These are phyloP conservation scores for Hippopotamyrus pictus DNA, from an alignment of 2,797 vertebrate genomes.

Conservation along the genomic window DNA sequence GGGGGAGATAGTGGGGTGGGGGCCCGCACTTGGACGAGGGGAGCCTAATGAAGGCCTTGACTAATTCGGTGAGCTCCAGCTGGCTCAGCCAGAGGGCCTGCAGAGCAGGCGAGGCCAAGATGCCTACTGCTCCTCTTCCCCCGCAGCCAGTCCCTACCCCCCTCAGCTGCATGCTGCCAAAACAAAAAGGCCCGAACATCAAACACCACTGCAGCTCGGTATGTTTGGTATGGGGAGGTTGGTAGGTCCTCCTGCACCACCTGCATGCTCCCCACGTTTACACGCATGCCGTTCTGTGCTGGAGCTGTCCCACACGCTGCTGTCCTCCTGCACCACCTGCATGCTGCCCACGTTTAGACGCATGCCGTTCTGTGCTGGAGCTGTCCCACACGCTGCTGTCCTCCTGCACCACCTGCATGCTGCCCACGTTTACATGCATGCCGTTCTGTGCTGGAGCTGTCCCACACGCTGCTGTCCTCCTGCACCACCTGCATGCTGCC, in stretches of 20 bases:
- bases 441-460: neutral
- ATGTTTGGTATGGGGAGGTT: constrained; percentile 32
- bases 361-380: neutral
- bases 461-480: constrained; percentile 29
- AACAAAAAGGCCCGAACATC: constrained; percentile 68
- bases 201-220: constrained; percentile 62
- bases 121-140: constrained; percentile 64
- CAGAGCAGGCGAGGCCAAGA: constrained; percentile 67
- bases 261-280: neutral
- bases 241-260: neutral
- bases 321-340: constrained; percentile 21
- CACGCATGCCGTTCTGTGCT: neutral
- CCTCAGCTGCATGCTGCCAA: constrained; percentile 54
- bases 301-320: constrained; percentile 15
- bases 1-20: constrained; percentile 30
- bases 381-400: constrained; percentile 29
- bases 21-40: constrained; percentile 31
- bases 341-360: neutral
- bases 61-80: constrained; percentile 90
- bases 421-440: neutral
- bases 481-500: neutral
- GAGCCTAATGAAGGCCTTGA: constrained; percentile 80
- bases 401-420: neutral
- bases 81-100: constrained; percentile 86
- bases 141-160: constrained; percentile 18